These are phyloP conservation scores for Plagiodera versicolora DNA, from an alignment of 2,888 invertebrate species.

Conservation along the genomic window DNA sequence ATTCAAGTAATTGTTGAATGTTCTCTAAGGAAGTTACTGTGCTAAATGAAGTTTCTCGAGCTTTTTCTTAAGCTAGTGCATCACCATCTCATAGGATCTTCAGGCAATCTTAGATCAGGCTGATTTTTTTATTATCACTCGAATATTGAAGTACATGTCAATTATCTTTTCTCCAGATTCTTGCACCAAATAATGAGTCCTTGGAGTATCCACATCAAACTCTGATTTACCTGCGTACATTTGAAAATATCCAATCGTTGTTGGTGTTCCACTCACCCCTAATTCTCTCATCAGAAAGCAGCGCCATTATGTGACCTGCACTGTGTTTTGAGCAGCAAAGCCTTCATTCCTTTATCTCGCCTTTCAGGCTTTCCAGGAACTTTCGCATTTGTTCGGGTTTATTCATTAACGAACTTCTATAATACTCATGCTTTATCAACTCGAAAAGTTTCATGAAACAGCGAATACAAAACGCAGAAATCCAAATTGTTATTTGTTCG, in stretches of 20 bases:
- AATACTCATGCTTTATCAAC: constrained; percentile 49
- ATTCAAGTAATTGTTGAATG: too few species aligned
- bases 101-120: too few species aligned
- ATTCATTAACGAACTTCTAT: constrained; percentile 55
- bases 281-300: constrained; percentile 43
- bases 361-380: constrained; percentile 53
- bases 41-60: too few species aligned
- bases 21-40: too few species aligned
- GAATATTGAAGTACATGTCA: too few species aligned
- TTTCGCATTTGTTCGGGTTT: constrained; percentile 53
- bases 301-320: constrained; percentile 50
- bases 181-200: too few species aligned
- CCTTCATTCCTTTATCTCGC: constrained; percentile 56
- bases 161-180: too few species aligned
- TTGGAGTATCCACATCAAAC: too few species aligned
- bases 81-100: too few species aligned
- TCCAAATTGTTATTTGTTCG: constrained; percentile 18
- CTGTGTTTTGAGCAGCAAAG: constrained; percentile 49
- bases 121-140: too few species aligned
- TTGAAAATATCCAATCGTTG: not conserved
- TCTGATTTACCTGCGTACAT: too few species aligned
- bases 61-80: too few species aligned
- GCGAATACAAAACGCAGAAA: constrained; percentile 29
- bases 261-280: constrained; percentile 23
- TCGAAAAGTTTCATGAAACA: constrained; percentile 49